Evolutionary conservation across 2,797 vertebrate genomes (phyloP).

Genomic region (Sphenodon punctatus): DNA sequence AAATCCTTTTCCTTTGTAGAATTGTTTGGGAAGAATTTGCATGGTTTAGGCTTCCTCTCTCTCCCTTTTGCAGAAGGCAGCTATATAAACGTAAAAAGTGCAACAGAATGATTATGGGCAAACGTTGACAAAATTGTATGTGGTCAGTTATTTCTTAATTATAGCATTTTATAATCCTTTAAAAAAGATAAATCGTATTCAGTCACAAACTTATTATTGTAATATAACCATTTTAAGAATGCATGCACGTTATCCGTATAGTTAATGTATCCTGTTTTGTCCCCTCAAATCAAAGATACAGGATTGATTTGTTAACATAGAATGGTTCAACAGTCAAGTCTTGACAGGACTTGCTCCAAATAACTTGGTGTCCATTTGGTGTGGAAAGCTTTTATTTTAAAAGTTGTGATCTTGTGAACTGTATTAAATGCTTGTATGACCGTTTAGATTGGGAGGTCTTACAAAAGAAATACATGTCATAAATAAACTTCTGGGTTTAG

Average conservation of each 20-base stretch:
- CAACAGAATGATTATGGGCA: neutral
- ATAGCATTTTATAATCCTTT: neutral
- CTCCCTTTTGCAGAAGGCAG: neutral
- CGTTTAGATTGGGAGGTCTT: no score
- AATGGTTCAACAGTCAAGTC: neutral
- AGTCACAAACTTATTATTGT: neutral
- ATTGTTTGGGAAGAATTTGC: neutral
- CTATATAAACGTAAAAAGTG: slow-evolving; percentile 6
- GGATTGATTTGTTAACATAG: no score
- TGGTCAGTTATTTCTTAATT: neutral
- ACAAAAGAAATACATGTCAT: no score
- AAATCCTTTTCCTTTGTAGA: neutral
- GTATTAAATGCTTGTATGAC: slow-evolving; percentile 1
- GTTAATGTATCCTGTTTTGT: neutral
- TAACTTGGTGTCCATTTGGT: neutral
- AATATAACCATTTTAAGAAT: neutral
- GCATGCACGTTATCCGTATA: neutral
- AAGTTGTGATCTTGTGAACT: neutral
- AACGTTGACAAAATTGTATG: neutral
- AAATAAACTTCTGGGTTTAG: no score
- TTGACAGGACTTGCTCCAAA: neutral
- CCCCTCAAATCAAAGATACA: neutral
- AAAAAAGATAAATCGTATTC: neutral
- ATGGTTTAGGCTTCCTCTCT: neutral
- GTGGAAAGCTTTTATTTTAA: neutral